Base-by-base conservation (phyloP, 2,888 invertebrate genomes). In the Thecocarcelia acutangulata region DNA sequence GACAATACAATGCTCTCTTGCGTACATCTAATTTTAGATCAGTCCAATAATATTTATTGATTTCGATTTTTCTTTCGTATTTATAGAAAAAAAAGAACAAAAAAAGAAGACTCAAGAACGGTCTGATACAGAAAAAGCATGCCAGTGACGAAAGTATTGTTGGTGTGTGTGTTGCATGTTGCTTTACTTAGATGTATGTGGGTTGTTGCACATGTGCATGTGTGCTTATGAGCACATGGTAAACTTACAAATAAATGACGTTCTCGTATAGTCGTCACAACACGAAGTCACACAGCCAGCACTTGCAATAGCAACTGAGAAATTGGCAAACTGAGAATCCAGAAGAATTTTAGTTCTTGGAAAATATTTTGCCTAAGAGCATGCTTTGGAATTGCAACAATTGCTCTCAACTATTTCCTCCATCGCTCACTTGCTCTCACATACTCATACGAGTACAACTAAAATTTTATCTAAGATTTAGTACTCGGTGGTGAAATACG, bases 21-120 rank as follows among this genome's bases (percentile, higher is more conserved):
- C 64, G 81, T 70, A 59, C 50, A 48, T 88, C 90, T 90, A 89
- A 89, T 89, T 89, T 90, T 89, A 89, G 89, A 88, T 86, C 86
- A 87, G 87, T 86, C 85, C 86, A 87, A 89, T 88, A 88, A 87
- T 86, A 69, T 80, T 81, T 85, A 85, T 88, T 88, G 89, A 89
- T 88, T 88, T 87, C 86, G 61, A 87, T 87, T 87, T 87, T 87
- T 86, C 84, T 85, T 84, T 15, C n/a, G 69, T 15, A 50, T 66
- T 70, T 52, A 52, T 73, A 66, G 68, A 54, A 50, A 61, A 19
- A 58, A 11, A 52, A 72, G 28, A 52, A 54, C 4, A 52, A 52
- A 44, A 42, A n/a, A 59, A 42, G 21, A 24, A 61, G n/a, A 48
- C 37, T 54, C 54, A 40, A 70, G 52, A 80, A 50, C 15, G 72